Conservation (phyloP, 1,140 invertebrate species). For the Sogatella furcifera region DNA sequence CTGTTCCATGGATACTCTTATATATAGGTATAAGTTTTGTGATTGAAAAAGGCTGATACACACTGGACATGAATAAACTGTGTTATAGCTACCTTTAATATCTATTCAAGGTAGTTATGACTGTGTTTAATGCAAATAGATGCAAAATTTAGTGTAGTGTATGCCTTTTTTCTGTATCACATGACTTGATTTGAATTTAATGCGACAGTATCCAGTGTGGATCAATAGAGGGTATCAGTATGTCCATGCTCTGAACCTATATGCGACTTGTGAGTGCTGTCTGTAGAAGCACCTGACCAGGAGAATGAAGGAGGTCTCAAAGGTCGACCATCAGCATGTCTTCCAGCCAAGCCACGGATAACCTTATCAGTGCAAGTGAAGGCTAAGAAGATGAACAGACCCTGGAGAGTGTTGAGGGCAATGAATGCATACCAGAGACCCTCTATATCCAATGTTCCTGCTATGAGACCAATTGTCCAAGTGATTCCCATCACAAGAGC, state of each 20-base stretch:
- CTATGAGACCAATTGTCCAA: slow-evolving; percentile 41
- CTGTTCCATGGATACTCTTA: too few species aligned
- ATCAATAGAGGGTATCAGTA: slow-evolving; percentile 19
- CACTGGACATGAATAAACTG: too few species aligned
- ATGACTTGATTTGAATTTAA: not conserved
- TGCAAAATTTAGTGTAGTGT: too few species aligned
- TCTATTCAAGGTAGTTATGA: too few species aligned
- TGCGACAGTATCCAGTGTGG: not conserved
- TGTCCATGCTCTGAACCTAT: slow-evolving; percentile 14
- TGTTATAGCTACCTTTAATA: too few species aligned
- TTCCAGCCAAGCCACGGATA: slow-evolving; percentile 24
- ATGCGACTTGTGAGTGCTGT: slow-evolving; percentile 17
- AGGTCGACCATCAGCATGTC: slow-evolving; percentile 11
- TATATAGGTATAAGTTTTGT: too few species aligned
- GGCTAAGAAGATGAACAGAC: slow-evolving; percentile 45
- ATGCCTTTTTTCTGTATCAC: too few species aligned
- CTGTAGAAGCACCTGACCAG: slow-evolving; percentile 22
- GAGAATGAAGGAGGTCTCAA: slow-evolving; percentile 23
- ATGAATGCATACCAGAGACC: slow-evolving; percentile 42
- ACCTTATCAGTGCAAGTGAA: slow-evolving; percentile 41
- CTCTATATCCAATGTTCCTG: slow-evolving; percentile 33
- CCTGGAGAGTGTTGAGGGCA: slow-evolving; percentile 43
- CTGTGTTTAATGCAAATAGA: too few species aligned
- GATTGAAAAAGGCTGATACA: too few species aligned
- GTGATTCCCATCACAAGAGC: slow-evolving; percentile 41